Conservation (phyloP, 2,888 invertebrate species). For the Sinhomidia bicolor region DNA sequence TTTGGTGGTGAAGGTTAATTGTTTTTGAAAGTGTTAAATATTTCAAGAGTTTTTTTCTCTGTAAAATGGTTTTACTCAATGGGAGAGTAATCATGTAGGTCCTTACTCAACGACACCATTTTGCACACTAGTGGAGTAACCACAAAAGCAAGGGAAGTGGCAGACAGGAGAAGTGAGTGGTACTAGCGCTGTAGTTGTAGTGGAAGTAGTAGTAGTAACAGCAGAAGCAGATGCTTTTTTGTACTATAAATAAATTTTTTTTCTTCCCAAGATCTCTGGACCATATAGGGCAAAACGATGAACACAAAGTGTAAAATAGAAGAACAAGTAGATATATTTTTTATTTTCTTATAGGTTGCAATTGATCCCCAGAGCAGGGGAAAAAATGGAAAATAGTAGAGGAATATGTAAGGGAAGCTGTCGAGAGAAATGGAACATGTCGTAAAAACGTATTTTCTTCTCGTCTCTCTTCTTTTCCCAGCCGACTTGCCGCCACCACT, state of each 20-base stretch:
- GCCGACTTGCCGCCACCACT: neutral
- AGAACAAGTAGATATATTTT: no score
- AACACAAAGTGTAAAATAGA: neutral
- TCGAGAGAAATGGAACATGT: conserved; percentile 30
- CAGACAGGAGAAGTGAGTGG: neutral
- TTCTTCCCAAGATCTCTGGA: neutral
- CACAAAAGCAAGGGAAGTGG: neutral
- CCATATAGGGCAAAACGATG: neutral
- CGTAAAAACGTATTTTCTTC: conserved; percentile 42
- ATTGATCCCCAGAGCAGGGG: conserved; percentile 18
- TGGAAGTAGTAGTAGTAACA: neutral
- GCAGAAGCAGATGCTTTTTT: neutral
- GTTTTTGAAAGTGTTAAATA: no score
- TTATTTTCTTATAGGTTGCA: neutral
- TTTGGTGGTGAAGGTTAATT: no score
- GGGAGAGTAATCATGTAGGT: neutral
- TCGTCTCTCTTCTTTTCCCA: conserved; percentile 7
- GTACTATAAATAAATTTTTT: neutral
- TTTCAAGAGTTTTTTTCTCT: no score
- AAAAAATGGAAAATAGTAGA: conserved; percentile 6
- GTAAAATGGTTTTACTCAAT: no score
- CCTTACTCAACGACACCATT: neutral
- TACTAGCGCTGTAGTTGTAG: no score
- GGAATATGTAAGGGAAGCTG: neutral
- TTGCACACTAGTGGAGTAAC: neutral